Conservation (phyloP, 1,140 invertebrate species). For the Drosophila malerkotliana region DNA sequence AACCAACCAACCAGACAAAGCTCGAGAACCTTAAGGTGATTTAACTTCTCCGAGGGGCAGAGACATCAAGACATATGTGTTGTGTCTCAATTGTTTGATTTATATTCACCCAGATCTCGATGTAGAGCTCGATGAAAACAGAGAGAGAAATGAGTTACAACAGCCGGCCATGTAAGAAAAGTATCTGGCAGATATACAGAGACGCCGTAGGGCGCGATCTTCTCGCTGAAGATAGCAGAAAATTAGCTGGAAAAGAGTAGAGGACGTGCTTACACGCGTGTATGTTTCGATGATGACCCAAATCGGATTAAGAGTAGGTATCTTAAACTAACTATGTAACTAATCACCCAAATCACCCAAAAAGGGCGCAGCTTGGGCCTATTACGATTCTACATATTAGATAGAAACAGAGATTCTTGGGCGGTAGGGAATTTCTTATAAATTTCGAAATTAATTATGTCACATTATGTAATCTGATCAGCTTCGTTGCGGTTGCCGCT, state of each 20-base stretch:
- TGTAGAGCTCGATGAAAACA: constrained; percentile 16
- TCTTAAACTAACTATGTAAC: constrained; percentile 20
- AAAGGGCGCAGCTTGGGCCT: not conserved
- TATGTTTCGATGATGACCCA: constrained; percentile 65
- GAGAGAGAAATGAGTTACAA: constrained; percentile 44
- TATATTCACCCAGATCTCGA: constrained; percentile 57
- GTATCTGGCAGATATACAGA: constrained; percentile 20
- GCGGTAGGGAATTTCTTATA: constrained; percentile 34
- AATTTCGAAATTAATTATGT: constrained; percentile 81
- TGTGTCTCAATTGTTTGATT: constrained; percentile 69
- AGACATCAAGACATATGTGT: constrained; percentile 36
- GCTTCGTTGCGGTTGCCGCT: constrained; percentile 49
- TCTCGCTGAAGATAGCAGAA: constrained; percentile 48
- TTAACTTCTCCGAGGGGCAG: constrained; percentile 2
- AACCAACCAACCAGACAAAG: constrained; percentile 11
- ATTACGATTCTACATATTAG: constrained; percentile 20
- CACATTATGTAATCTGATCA: constrained; percentile 84
- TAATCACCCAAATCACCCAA: constrained; percentile 8
- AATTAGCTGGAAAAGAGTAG: constrained; percentile 67
- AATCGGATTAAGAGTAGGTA: constrained; percentile 59
- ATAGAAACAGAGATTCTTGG: constrained; percentile 1
- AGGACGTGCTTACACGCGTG: constrained; percentile 48
- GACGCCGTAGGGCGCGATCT: constrained; percentile 37
- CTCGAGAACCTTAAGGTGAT: constrained; percentile 34
- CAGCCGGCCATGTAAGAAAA: constrained; percentile 13